phyloP scores from a whole-genome alignment of 2,888 invertebrate genomes.

The Smittia aterrima region DNA sequence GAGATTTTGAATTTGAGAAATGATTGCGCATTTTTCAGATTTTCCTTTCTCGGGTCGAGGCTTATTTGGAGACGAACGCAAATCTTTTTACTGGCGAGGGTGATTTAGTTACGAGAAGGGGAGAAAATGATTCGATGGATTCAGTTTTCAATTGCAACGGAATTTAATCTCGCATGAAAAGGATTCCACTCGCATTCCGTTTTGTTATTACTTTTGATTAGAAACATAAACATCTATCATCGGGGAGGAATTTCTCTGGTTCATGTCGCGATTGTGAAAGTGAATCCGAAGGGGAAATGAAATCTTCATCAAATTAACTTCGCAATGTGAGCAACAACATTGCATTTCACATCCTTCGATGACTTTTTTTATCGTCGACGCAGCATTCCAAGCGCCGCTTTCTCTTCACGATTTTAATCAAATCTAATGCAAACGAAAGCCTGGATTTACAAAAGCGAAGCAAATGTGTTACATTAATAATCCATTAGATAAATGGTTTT shows the following conservation, averaged over 20 bases:
- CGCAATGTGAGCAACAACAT: not conserved
- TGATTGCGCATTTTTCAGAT: conserved; percentile 37
- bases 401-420: conserved; percentile 18
- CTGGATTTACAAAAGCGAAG: not conserved
- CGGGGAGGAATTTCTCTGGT: conserved; percentile 13
- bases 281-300: not conserved
- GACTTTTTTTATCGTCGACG: not conserved
- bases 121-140: not conserved
- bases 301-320: conserved; percentile 31
- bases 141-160: conserved; percentile 36
- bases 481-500: conserved; percentile 35
- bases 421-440: conserved; percentile 27
- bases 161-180: conserved; percentile 41
- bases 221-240: conserved; percentile 28
- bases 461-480: conserved; percentile 38
- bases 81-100: not conserved
- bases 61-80: not conserved
- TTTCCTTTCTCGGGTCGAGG: not conserved
- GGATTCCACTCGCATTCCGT: conserved; percentile 30
- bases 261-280: not conserved
- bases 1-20: conserved; percentile 28
- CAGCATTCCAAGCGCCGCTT: not conserved
- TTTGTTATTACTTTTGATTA: conserved; percentile 38
- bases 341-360: not conserved
- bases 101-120: not conserved